phyloP scores from a whole-genome alignment of 2,797 vertebrate species.

The Platalea minor region DNA sequence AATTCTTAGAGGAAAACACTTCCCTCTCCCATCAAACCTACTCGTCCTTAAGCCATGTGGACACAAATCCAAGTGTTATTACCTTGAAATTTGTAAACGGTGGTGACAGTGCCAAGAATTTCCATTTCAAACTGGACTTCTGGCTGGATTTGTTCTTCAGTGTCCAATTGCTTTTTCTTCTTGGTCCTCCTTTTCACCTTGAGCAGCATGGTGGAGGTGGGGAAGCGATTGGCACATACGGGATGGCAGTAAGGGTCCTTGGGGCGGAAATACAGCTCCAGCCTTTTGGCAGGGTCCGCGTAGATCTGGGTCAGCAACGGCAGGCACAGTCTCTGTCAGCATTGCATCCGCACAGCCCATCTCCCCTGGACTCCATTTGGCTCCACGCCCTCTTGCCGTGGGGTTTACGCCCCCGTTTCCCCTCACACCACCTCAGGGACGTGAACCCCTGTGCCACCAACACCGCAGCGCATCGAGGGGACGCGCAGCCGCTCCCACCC shows the following conservation, averaged over 20 bases:
- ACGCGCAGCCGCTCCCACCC: not conserved
- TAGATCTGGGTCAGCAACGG: slow-evolving; percentile 78
- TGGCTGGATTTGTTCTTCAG: not conserved
- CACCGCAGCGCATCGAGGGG: accelerated
- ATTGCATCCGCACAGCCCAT: accelerated
- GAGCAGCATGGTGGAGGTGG: slow-evolving; percentile 89
- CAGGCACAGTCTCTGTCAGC: not conserved
- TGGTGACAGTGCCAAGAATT: slow-evolving; percentile 85
- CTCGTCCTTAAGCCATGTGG: accelerated
- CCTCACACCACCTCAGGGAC: accelerated
- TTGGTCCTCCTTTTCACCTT: slow-evolving; percentile 79
- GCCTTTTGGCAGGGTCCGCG: slow-evolving; percentile 82
- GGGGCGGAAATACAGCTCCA: slow-evolving; percentile 92
- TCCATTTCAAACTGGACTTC: slow-evolving; percentile 82
- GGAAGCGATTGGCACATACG: slow-evolving; percentile 88
- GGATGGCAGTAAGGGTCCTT: slow-evolving; percentile 93
- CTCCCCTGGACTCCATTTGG: accelerated
- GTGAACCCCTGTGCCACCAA: accelerated
- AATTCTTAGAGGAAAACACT: not conserved
- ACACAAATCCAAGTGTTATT: not conserved
- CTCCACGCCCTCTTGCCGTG: not conserved
- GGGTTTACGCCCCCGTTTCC: not conserved
- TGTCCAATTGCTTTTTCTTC: slow-evolving; percentile 9
- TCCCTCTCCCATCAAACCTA: not conserved
- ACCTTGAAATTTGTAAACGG: slow-evolving; percentile 97